phyloP scores from a whole-genome alignment of 2,888 invertebrate genomes.

The Epinotia ramella region DNA sequence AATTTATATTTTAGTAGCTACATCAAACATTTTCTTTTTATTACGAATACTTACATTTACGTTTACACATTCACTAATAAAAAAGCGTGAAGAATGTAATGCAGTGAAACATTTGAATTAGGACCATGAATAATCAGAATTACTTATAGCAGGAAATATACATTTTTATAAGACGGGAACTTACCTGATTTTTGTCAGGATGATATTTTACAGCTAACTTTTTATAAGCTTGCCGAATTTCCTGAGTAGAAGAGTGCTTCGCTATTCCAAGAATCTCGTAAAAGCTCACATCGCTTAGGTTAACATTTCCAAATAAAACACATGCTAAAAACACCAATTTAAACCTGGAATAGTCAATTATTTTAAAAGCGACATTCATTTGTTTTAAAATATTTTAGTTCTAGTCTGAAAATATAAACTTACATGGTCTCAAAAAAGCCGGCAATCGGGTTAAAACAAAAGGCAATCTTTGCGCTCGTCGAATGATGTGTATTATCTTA shows the following conservation, averaged over 20 bases:
- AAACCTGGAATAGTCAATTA: conserved; percentile 59
- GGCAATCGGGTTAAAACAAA: conserved; percentile 23
- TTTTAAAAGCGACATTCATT: neutral
- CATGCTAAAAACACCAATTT: conserved; percentile 58
- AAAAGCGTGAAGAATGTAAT: conserved; percentile 8
- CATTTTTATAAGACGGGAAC: conserved; percentile 9
- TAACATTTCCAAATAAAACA: conserved; percentile 60
- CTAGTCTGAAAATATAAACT: neutral
- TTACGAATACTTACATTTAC: neutral
- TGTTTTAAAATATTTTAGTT: conserved; percentile 5
- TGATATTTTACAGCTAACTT: conserved; percentile 90
- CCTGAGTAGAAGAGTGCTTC: conserved; percentile 87
- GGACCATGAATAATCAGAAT: conserved; percentile 42
- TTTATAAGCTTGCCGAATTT: conserved; percentile 92
- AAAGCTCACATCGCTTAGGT: conserved; percentile 69
- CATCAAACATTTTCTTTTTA: neutral
- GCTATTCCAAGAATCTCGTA: conserved; percentile 89
- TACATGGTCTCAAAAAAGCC: conserved; percentile 32
- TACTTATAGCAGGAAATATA: neutral
- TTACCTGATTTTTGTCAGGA: conserved; percentile 90
- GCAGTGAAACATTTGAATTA: neutral
- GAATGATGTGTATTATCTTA: neutral
- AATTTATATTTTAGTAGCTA: neutral
- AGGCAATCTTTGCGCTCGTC: neutral
- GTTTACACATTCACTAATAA: neutral